Conservation (phyloP, 2,888 invertebrate species). For the Aquatica leii region DNA sequence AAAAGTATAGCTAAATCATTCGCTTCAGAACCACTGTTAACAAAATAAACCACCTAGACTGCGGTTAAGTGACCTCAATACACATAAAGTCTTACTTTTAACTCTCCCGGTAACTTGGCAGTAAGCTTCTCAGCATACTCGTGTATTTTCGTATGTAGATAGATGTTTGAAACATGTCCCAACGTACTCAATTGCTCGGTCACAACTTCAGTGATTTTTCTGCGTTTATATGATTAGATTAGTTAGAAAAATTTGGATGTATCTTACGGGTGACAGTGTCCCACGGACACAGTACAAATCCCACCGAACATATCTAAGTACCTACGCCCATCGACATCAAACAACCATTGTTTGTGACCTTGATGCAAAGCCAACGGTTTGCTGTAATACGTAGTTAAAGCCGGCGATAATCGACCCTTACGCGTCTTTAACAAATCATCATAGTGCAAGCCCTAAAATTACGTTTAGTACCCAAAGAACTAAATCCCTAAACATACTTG, state of each 20-base stretch:
- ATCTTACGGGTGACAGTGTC: conserved; percentile 94
- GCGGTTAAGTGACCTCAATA: not conserved
- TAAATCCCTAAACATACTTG: conserved; percentile 44
- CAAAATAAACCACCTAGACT: conserved; percentile 85
- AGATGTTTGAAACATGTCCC: conserved; percentile 94
- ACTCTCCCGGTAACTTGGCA: conserved; percentile 81
- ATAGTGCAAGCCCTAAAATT: conserved; percentile 68
- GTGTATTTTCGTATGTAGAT: conserved; percentile 88
- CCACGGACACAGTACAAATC: conserved; percentile 96
- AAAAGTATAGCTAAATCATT: conserved; percentile 93
- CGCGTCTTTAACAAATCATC: conserved; percentile 68
- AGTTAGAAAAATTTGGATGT: no score
- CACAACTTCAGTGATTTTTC: conserved; percentile 84
- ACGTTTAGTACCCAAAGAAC: not conserved
- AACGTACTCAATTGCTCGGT: conserved; percentile 80
- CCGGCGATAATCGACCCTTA: conserved; percentile 73
- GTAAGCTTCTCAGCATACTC: conserved; percentile 88
- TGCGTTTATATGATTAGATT: not conserved
- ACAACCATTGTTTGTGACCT: conserved; percentile 93
- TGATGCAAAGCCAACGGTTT: conserved; percentile 84
- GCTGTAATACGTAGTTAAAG: conserved; percentile 77
- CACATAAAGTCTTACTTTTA: conserved; percentile 69
- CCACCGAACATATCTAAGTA: conserved; percentile 97
- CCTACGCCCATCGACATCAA: conserved; percentile 82
- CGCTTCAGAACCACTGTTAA: conserved; percentile 97